Evolutionary conservation across 2,113 vertebrate species (phyloP), one percentile per base, ranked within the genome.

Genomic region (Cromileptes altivelis): DNA sequence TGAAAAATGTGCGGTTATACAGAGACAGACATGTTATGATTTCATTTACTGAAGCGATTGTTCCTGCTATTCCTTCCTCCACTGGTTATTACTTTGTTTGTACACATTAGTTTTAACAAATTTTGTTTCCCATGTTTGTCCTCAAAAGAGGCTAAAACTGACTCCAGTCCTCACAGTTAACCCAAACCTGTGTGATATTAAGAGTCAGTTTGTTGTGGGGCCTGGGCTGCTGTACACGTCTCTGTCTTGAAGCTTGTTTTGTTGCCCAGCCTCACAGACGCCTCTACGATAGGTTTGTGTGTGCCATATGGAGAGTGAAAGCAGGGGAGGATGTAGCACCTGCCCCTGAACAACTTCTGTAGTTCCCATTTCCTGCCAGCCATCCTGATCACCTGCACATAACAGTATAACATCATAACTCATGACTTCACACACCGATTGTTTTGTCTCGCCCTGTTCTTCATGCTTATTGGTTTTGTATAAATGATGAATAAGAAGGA

Each of bases 251-350:
- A 78, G 65, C 69, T 56, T 30, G 73, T 84, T 70, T 70, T 61
- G 56, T 74, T 15, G 53, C 47, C 30, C 4, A 17, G 61, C 52
- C 25, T 14, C 18, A 10, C 76, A 56, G 57, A 83, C 75, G 1
- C 70, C 80, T 80, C 64, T 6, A 65, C 62, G 61, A 47, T 72
- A 60, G 82, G 33, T 76, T 56, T 65, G 58, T 85, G 42, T 71
- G 88, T 90, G 88, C 88, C 88, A 91, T 89, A 88, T 73, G 75
- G 73, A 71, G 63, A 78, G 67, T 49, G 74, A 88, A 78, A n/a
- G 52, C 72, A 71, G 65, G 80, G 60, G 56, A 56, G 69, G 73
- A 27, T 60, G 74, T 64, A 78, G 75, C 84, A 73, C 75, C 82
- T 73, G 55, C 11, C 56, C 33, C 42, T 30, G 12, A 57, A 37